Evolutionary conservation across 2,888 invertebrate species (phyloP), one percentile per base, ranked within the genome.

Genomic region (Pheosia gnoma): DNA sequence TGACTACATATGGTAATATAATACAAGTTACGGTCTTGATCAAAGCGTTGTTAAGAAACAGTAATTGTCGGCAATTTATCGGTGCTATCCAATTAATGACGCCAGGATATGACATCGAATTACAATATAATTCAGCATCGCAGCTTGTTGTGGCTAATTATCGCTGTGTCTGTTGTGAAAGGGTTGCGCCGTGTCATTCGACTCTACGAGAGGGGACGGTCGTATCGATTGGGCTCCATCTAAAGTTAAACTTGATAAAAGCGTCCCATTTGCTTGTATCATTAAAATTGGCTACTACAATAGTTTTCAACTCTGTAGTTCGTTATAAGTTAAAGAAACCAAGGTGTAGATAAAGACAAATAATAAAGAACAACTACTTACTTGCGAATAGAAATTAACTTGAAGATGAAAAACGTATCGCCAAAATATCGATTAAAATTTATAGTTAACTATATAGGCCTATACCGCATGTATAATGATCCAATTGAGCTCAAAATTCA

Each of bases 81-180:
- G 67, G 55, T 59, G 59, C 63, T 58, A 62, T 65, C 72, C 68
- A 73, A 77, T 79, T 80, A 76, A 72, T 72, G 67, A 77, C 70
- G 67, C 74, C 65, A 77, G 72, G 77, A 79, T 79, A 80, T 80
- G 83, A 82, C 81, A 80, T 88, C 86, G 77, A 85, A 86, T 90
- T 88, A 87, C 87, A 79, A 77, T 84, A 88, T 89, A 85, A 87
- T 86, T 84, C 77, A 74, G 79, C 70, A 72, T 77, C 67, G 74
- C 70, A 61, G 70, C 67, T 74, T 68, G 67, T 66, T 67, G 72
- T 60, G 70, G 69, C 78, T 88, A 86, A 87, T 89, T 87, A 83
- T 67, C 64, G 69, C 69, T 65, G 62, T 69, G 59, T 57, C 65
- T 66, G 70, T 72, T 72, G 74, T 75, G 75, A 71, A 75, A 75